These are phyloP conservation scores for Cheirogaleus major DNA, from an alignment of 2,797 vertebrate genomes.

Conservation along the genomic window DNA sequence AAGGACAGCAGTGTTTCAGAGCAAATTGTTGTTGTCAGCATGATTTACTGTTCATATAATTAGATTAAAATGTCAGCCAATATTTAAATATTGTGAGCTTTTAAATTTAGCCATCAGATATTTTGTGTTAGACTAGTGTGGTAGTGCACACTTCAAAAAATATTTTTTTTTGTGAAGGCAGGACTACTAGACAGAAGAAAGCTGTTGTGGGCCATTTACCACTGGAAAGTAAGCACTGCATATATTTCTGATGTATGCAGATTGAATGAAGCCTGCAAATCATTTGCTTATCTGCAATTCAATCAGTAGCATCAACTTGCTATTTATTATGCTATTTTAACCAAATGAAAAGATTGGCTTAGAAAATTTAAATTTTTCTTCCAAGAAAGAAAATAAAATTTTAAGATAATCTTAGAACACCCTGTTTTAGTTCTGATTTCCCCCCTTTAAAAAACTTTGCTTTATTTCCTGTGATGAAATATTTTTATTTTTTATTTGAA, in stretches of 20 bases:
- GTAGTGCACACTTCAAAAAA: slow-evolving; percentile 46
- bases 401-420: slow-evolving; percentile 65
- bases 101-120: slow-evolving; percentile 45
- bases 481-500: slow-evolving; percentile 62
- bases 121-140: slow-evolving; percentile 61
- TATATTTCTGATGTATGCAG: slow-evolving; percentile 28
- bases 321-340: slow-evolving; percentile 40
- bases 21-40: not conserved
- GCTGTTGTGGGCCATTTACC: slow-evolving; percentile 69
- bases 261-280: slow-evolving; percentile 47
- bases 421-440: slow-evolving; percentile 66
- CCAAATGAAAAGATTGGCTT: not conserved
- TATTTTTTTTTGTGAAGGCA: slow-evolving; percentile 58
- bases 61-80: slow-evolving; percentile 19
- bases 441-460: not conserved
- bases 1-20: not conserved
- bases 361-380: slow-evolving; percentile 61
- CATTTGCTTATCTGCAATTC: slow-evolving; percentile 40
- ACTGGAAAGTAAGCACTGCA: slow-evolving; percentile 73
- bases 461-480: not conserved
- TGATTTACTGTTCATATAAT: not conserved
- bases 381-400: not conserved
- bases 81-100: slow-evolving; percentile 38
- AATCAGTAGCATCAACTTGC: slow-evolving; percentile 55
- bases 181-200: slow-evolving; percentile 72